These are phyloP conservation scores for Phyllostomus hastatus DNA, from an alignment of 2,113 vertebrate species.

Conservation along the genomic window DNA sequence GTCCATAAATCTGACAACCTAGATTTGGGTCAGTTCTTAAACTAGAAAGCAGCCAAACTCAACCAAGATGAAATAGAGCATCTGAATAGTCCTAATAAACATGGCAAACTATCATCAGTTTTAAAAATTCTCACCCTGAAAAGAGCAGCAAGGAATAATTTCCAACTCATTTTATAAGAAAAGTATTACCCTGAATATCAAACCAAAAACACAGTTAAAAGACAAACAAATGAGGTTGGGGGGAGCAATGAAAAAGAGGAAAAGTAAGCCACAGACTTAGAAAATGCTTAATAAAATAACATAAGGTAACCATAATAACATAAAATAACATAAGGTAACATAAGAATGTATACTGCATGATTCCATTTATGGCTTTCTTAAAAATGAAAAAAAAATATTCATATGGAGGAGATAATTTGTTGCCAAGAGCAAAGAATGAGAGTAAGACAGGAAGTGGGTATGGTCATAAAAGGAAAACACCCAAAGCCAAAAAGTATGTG, in stretches of 20 bases:
- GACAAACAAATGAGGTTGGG: background rate
- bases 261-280: background rate
- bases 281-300: background rate
- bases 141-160: background rate
- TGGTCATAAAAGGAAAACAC: background rate
- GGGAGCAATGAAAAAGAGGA: background rate
- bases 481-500: background rate
- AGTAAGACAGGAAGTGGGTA: background rate
- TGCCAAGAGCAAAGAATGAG: background rate
- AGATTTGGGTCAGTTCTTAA: background rate
- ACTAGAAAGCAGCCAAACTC: background rate
- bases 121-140: background rate
- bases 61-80: background rate
- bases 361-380: background rate
- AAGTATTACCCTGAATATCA: background rate
- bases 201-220: background rate
- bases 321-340: background rate
- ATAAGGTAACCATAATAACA: background rate
- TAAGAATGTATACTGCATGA: background rate
- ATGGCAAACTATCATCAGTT: background rate
- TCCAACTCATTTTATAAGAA: background rate
- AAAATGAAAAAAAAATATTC: background rate
- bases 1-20: background rate
- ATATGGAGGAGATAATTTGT: background rate
- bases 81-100: background rate